Conservation (phyloP, 2,113 vertebrate genomes). For the Campylorhamphus procurvoides region DNA sequence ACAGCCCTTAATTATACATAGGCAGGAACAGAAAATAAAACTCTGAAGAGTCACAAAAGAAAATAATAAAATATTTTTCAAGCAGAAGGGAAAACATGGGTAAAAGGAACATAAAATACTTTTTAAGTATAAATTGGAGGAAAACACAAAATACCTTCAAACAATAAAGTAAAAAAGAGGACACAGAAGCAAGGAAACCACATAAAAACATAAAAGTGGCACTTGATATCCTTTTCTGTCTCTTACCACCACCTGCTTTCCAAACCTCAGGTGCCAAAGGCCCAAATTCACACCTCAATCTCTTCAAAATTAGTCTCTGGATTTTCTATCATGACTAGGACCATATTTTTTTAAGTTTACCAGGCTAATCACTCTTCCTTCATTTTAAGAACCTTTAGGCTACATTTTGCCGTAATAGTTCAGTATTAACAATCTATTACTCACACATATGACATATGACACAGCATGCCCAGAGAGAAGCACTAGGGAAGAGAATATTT, state of each 20-base stretch:
- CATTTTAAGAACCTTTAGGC: background rate
- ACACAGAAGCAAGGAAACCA: background rate
- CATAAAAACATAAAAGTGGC: background rate
- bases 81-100: background rate
- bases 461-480: background rate
- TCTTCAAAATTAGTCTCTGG: background rate
- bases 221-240: background rate
- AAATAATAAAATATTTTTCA: background rate
- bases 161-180: background rate
- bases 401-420: background rate
- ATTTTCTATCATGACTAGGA: background rate
- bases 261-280: background rate
- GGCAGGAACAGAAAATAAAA: background rate
- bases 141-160: background rate
- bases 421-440: background rate
- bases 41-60: background rate
- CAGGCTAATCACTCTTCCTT: background rate
- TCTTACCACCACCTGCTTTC: background rate
- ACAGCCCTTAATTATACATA: background rate
- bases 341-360: background rate
- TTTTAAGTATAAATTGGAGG: background rate
- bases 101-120: background rate
- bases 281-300: background rate
- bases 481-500: background rate
- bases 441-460: accelerated